Conservation (phyloP, 2,888 invertebrate genomes). For the Spilarctia lutea region DNA sequence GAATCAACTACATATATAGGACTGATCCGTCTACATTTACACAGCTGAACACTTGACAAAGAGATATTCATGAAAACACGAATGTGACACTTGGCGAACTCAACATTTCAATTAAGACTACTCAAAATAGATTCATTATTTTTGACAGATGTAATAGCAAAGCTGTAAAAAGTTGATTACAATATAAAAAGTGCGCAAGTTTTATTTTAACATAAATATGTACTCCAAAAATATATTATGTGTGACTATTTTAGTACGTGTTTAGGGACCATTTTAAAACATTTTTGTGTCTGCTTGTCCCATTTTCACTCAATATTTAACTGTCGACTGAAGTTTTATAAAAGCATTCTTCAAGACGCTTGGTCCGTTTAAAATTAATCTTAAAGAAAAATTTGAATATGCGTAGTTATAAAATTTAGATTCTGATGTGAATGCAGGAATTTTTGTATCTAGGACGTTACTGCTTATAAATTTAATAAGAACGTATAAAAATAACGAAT, state of each 20-base stretch:
- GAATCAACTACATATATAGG: no score
- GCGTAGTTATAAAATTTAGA: conserved; percentile 36
- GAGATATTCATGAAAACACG: background rate
- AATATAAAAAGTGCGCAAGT: background rate
- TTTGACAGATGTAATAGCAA: background rate
- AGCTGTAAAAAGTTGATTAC: background rate
- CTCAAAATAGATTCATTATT: background rate
- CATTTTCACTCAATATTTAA: conserved; percentile 31
- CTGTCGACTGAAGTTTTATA: conserved; percentile 22
- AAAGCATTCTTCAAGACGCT: conserved; percentile 15
- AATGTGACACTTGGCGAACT: background rate
- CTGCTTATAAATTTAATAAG: conserved; percentile 47
- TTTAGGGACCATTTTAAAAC: conserved; percentile 18
- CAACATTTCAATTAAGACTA: background rate
- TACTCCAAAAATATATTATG: background rate
- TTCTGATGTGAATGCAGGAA: conserved; percentile 32
- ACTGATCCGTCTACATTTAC: no score
- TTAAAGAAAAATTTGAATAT: conserved; percentile 29
- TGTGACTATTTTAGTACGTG: background rate
- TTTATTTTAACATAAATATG: background rate
- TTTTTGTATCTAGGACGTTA: conserved; percentile 45
- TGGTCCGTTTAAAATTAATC: conserved; percentile 35
- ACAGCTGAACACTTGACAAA: background rate
- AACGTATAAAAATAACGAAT: conserved; percentile 38
- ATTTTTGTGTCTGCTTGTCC: conserved; percentile 22